Percentiles rank a stretch among this genome's conserved stretches.
These are phyloP conservation scores for Apodemia mormo DNA, from an alignment of 2,888 invertebrate species.

Conservation along the genomic window DNA sequence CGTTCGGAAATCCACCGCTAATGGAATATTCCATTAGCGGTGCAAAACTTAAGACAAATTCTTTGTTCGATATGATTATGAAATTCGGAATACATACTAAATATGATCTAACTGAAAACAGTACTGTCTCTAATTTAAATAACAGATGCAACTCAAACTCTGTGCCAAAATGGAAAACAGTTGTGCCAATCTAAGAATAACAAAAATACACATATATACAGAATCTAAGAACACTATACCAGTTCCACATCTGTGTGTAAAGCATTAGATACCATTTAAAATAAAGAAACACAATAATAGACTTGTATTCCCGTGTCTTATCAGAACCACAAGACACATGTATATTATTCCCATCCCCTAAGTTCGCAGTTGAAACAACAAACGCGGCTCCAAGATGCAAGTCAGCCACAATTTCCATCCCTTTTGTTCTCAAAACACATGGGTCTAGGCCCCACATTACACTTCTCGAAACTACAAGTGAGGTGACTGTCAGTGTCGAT, in stretches of 20 bases:
- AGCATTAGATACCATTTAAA: not conserved
- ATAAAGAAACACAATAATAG: not conserved
- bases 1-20: too few species aligned
- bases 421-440: conserved; percentile 55
- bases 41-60: too few species aligned
- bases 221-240: too few species aligned
- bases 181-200: too few species aligned
- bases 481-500: conserved; percentile 17
- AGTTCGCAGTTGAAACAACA: conserved; percentile 11
- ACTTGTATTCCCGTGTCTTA: not conserved
- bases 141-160: too few species aligned
- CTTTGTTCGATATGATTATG: too few species aligned
- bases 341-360: conserved; percentile 11
- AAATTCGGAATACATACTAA: too few species aligned
- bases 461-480: conserved; percentile 54
- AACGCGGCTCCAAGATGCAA: conserved; percentile 42
- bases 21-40: too few species aligned
- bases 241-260: not conserved
- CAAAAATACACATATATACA: too few species aligned
- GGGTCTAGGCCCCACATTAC: conserved; percentile 63
- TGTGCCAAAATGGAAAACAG: too few species aligned
- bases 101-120: too few species aligned
- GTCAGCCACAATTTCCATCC: conserved; percentile 49
- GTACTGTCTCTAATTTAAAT: too few species aligned
- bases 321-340: conserved; percentile 18